A percentile compares a stretch with the other conserved stretches of the same genome.
These are phyloP conservation scores for Propsilocerus akamusi DNA, from an alignment of 1,140 invertebrate species.

Conservation along the genomic window DNA sequence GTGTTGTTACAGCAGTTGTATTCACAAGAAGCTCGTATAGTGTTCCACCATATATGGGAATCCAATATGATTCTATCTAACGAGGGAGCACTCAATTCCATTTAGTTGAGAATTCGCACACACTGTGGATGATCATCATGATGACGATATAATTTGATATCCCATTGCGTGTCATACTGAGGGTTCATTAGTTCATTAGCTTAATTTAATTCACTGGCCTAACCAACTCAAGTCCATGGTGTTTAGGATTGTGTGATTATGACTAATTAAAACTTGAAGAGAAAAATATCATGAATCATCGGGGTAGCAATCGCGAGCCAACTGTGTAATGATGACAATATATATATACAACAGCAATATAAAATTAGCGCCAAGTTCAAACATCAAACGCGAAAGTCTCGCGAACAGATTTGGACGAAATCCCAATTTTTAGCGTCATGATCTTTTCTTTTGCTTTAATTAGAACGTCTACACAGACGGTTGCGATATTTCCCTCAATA, in stretches of 20 bases:
- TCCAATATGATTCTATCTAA: too few species aligned
- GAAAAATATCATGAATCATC: background rate
- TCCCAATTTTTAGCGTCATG: background rate
- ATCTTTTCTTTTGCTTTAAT: too few species aligned
- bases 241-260: background rate
- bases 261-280: constrained; percentile 1
- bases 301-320: background rate
- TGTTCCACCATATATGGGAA: too few species aligned
- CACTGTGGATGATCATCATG: too few species aligned
- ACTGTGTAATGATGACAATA: background rate
- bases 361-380: constrained; percentile 2
- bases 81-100: too few species aligned
- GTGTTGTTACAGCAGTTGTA: too few species aligned
- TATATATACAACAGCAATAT: background rate
- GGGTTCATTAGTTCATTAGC: background rate
- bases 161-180: too few species aligned
- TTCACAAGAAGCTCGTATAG: too few species aligned
- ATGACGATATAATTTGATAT: too few species aligned
- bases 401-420: background rate
- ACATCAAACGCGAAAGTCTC: background rate
- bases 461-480: too few species aligned
- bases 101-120: too few species aligned
- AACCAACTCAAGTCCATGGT: background rate
- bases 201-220: background rate
- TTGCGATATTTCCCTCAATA: too few species aligned